Percentiles rank a stretch among this genome's conserved stretches.
Conservation (phyloP, 2,888 invertebrate genomes). For the Dryocosmus kuriphilus region DNA sequence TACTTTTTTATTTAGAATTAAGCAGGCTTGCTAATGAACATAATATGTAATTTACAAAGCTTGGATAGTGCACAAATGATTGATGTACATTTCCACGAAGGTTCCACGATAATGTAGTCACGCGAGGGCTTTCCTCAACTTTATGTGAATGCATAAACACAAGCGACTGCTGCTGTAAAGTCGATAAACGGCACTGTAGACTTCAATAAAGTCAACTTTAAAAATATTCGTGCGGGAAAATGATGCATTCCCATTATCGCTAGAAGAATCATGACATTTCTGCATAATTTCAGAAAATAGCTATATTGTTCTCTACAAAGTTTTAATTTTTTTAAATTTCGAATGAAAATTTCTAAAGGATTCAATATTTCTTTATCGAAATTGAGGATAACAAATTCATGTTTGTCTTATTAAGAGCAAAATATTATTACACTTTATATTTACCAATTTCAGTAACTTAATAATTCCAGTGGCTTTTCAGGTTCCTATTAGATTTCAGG, state of each 20-base stretch:
- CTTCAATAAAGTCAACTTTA: slow-evolving; percentile 12
- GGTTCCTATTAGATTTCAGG: not conserved
- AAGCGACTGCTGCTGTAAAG: slow-evolving; percentile 1
- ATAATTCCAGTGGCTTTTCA: too few species aligned
- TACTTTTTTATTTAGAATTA: not conserved
- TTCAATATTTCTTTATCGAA: not conserved
- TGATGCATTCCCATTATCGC: not conserved
- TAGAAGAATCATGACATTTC: too few species aligned
- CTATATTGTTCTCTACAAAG: too few species aligned
- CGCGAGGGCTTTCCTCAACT: slow-evolving; percentile 28
- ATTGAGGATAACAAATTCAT: too few species aligned
- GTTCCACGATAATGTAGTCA: slow-evolving; percentile 20
- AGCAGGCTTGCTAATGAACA: not conserved
- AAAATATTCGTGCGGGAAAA: slow-evolving; percentile 1
- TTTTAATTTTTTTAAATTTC: not conserved
- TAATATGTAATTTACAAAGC: slow-evolving; percentile 26
- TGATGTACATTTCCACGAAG: slow-evolving; percentile 31
- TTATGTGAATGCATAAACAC: slow-evolving; percentile 18
- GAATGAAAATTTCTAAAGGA: not conserved
- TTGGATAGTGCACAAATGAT: slow-evolving; percentile 32
- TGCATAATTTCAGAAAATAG: too few species aligned
- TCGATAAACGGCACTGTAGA: slow-evolving; percentile 5
- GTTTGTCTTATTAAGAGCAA: too few species aligned
- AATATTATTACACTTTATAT: too few species aligned
- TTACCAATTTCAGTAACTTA: too few species aligned